Percentiles rank a stretch among this genome's conserved stretches.
These are phyloP conservation scores for Oedothorax gibbosus DNA, from an alignment of 1,140 invertebrate species.

Conservation along the genomic window DNA sequence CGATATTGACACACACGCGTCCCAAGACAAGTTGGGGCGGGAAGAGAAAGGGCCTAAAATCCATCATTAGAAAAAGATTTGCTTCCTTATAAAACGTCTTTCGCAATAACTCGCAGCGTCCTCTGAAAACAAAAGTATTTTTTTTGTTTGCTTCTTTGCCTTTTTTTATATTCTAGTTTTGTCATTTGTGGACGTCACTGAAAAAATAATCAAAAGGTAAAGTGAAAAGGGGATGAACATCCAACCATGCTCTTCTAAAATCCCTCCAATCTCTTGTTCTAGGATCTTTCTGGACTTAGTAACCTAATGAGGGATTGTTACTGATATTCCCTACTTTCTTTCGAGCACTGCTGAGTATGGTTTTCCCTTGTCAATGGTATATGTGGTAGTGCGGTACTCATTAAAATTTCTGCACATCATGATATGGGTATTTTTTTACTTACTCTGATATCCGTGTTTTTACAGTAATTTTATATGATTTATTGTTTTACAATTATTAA, in stretches of 20 bases:
- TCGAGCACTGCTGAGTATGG: background rate
- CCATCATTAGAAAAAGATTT: conserved; percentile 59
- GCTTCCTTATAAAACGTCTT: background rate
- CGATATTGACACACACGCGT: conserved; percentile 12
- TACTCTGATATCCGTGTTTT: background rate
- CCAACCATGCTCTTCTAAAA: background rate
- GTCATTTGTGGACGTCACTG: conserved; percentile 35
- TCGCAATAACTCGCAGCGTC: conserved; percentile 29
- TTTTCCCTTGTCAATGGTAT: background rate
- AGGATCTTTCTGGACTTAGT: conserved; percentile 36
- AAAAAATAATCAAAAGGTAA: conserved; percentile 40
- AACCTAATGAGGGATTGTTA: conserved; percentile 41
- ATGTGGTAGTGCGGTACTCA: too few relatives aligned
- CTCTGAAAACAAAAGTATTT: conserved; percentile 12
- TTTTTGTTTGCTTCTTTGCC: conserved; percentile 9
- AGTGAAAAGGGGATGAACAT: conserved; percentile 25
- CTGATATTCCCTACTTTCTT: background rate
- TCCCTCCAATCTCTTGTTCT: conserved; percentile 38
- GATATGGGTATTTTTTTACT: background rate
- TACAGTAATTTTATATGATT: too few relatives aligned
- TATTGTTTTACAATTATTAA: too few relatives aligned
- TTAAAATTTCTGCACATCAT: too few relatives aligned
- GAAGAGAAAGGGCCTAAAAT: conserved; percentile 22
- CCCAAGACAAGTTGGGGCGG: background rate
- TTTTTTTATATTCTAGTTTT: conserved; percentile 36